Percentiles rank a stretch among this genome's conserved stretches.
Evolutionary conservation across 2,888 invertebrate genomes (phyloP).

Genomic region (Drosophila maculinotata): DNA sequence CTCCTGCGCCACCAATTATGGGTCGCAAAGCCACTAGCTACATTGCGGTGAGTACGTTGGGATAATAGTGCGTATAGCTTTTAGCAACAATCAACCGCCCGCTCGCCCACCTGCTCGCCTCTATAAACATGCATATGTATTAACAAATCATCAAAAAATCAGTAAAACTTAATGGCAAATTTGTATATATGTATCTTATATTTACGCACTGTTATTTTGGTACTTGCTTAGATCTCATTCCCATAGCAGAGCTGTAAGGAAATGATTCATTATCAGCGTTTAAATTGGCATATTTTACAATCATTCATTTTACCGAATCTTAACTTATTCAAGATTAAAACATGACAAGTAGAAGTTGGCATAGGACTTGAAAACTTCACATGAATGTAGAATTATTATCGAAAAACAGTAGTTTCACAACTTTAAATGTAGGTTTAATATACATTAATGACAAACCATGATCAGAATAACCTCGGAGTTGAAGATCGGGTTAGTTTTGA

Average conservation of each 20-base stretch:
- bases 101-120: constrained; percentile 37
- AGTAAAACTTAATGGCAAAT: constrained; percentile 33
- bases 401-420: no score
- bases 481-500: no score
- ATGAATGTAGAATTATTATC: no score
- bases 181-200: constrained; percentile 69
- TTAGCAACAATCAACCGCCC: constrained; percentile 62
- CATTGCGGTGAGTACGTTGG: constrained; percentile 86
- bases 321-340: no score
- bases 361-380: no score
- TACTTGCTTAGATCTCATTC: constrained; percentile 67
- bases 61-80: constrained; percentile 76
- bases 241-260: background rate
- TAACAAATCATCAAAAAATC: constrained; percentile 34
- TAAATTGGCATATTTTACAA: no score
- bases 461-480: no score
- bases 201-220: constrained; percentile 79
- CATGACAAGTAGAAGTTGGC: no score
- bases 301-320: no score
- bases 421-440: no score
- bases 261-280: constrained; percentile 6
- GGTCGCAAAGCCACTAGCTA: constrained; percentile 88
- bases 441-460: no score
- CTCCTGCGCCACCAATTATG: constrained; percentile 86
- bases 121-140: constrained; percentile 11